Conservation (phyloP, 2,797 vertebrate species). For the Phrynocephalus vlangalii region DNA sequence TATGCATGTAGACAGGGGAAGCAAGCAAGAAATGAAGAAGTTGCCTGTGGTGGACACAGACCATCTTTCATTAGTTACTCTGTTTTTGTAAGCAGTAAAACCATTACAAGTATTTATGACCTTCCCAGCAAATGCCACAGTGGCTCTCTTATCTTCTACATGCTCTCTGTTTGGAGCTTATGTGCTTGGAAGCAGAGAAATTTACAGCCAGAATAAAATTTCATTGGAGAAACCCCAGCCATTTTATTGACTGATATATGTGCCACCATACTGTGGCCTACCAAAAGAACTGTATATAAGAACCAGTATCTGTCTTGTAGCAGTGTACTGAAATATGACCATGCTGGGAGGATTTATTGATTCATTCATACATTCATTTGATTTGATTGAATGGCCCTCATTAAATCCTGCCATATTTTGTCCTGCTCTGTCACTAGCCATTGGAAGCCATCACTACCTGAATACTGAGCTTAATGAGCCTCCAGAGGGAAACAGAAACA, state of each 20-base stretch:
- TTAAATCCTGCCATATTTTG: neutral
- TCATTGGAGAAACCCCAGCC: neutral
- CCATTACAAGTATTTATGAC: slow-evolving; percentile 6
- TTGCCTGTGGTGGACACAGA: neutral
- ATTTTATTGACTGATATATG: neutral
- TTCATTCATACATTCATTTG: neutral
- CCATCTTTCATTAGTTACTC: neutral
- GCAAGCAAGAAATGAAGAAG: neutral
- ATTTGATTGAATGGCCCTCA: neutral
- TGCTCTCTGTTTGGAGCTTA: neutral
- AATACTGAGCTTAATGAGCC: neutral
- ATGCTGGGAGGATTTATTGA: neutral
- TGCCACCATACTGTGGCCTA: neutral
- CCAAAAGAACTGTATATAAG: neutral
- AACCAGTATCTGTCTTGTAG: neutral
- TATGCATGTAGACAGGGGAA: neutral
- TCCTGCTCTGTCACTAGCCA: neutral
- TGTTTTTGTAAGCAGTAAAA: neutral
- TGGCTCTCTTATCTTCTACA: slow-evolving; percentile 30
- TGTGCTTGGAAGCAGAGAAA: neutral
- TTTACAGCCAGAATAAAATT: neutral
- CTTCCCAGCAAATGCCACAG: neutral
- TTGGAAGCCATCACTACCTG: neutral
- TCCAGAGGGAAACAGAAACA: neutral
- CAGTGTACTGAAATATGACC: neutral